A percentile compares a stretch with the other conserved stretches of the same genome.
Conservation (phyloP, 2,797 vertebrate species). For the Gallinago stenura region DNA sequence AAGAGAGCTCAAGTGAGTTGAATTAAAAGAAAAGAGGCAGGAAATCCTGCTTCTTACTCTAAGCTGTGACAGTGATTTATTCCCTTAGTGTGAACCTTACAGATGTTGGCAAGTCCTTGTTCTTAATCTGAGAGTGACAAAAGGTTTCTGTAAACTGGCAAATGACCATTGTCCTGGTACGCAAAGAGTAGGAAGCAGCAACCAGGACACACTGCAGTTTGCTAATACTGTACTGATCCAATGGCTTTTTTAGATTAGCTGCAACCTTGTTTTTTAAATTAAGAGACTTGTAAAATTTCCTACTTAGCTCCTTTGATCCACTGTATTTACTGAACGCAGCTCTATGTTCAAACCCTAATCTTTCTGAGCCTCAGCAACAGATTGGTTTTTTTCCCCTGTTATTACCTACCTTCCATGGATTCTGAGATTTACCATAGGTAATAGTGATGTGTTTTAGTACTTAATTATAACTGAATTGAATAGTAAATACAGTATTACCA, state of each 20-base stretch:
- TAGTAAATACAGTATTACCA: background rate
- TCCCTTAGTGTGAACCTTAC: background rate
- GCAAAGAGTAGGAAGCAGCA: background rate
- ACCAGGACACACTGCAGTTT: background rate
- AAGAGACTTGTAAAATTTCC: background rate
- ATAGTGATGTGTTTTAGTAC: background rate
- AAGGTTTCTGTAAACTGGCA: background rate
- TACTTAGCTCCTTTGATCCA: background rate
- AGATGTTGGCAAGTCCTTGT: background rate
- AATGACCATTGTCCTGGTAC: background rate
- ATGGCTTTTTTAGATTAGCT: background rate
- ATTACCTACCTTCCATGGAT: conserved; percentile 18
- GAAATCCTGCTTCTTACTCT: background rate
- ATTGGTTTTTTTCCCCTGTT: background rate
- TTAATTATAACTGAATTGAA: background rate
- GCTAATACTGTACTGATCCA: background rate
- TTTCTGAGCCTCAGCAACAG: conserved; percentile 1
- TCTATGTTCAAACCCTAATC: background rate
- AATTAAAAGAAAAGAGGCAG: background rate
- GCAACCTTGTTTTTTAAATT: background rate
- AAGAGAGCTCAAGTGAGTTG: background rate
- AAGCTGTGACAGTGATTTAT: background rate
- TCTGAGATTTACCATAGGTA: background rate
- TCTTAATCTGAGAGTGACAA: background rate
- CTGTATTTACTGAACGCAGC: background rate